Percentiles rank a stretch among this genome's conserved stretches.
Conservation (phyloP, 1,140 invertebrate genomes). For the Drosophila serrata region DNA sequence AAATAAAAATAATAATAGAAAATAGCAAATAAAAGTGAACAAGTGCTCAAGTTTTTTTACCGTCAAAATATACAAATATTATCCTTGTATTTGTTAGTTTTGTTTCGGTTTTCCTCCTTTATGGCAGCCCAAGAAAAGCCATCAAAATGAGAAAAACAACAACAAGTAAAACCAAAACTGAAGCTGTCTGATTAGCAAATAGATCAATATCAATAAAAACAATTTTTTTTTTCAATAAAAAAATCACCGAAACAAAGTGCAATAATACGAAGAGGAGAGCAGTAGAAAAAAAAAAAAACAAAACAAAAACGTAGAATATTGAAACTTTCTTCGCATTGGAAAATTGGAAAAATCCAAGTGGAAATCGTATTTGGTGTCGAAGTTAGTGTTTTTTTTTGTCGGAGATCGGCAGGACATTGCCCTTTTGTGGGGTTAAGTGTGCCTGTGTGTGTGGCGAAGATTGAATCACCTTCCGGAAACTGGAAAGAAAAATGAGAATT, state of each 20-base stretch:
- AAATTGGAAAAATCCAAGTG: constrained; percentile 13
- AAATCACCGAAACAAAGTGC: constrained; percentile 31
- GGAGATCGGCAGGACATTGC: constrained; percentile 47
- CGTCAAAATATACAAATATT: constrained; percentile 6
- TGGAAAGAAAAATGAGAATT: constrained; percentile 94
- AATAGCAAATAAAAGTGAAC: constrained; percentile 9
- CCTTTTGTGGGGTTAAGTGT: constrained; percentile 56
- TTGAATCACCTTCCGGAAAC: constrained; percentile 71
- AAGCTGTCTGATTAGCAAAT: constrained; percentile 42
- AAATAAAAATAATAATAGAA: background rate
- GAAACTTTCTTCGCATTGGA: constrained; percentile 15
- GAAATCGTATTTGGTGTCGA: constrained; percentile 33
- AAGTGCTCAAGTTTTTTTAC: constrained; percentile 28
- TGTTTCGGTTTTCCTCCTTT: constrained; percentile 4
- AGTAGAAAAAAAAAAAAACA: constrained; percentile 9
- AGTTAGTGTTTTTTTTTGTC: constrained; percentile 8
- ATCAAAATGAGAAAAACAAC: constrained; percentile 34
- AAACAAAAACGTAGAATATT: background rate
- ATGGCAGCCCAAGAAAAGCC: constrained; percentile 29
- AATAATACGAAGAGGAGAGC: constrained; percentile 12
- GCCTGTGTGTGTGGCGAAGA: constrained; percentile 57
- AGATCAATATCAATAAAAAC: constrained; percentile 19
- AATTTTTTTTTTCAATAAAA: constrained; percentile 21
- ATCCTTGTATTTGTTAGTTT: constrained; percentile 17
- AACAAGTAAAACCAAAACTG: constrained; percentile 30